Conservation (phyloP, 2,797 vertebrate species). For the Limnodromus scolopaceus region DNA sequence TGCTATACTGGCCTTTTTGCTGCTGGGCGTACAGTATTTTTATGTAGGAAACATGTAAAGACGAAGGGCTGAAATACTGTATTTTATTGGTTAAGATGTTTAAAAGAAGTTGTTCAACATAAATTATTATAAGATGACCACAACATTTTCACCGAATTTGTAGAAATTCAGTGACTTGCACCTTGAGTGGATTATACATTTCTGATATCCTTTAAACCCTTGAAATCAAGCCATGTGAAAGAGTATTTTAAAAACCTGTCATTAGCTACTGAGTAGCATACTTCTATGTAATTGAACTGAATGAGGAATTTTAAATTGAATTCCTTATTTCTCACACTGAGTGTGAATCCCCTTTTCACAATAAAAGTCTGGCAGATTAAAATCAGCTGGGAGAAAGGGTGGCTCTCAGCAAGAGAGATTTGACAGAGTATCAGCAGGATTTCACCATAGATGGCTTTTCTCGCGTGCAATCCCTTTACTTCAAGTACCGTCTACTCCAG, state of each 20-base stretch:
- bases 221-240: neutral
- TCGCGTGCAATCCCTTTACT: neutral
- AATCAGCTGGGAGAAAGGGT: neutral
- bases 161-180: neutral
- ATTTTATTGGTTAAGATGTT: neutral
- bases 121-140: neutral
- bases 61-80: neutral
- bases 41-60: neutral
- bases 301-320: conserved; percentile 20
- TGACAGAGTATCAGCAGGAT: neutral
- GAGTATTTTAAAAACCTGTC: neutral
- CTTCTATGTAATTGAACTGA: neutral
- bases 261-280: neutral
- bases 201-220: neutral
- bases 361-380: neutral
- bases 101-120: neutral
- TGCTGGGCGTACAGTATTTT: neutral
- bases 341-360: neutral
- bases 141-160: neutral
- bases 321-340: conserved; percentile 2
- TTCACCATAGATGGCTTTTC: neutral
- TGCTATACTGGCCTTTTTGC: neutral
- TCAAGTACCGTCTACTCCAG: conserved; percentile 5
- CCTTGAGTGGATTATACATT: neutral
- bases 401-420: neutral